A percentile compares a stretch with the other conserved stretches of the same genome.
These are phyloP conservation scores for Scaptomyza tumidula DNA, from an alignment of 2,888 invertebrate species.

Conservation along the genomic window DNA sequence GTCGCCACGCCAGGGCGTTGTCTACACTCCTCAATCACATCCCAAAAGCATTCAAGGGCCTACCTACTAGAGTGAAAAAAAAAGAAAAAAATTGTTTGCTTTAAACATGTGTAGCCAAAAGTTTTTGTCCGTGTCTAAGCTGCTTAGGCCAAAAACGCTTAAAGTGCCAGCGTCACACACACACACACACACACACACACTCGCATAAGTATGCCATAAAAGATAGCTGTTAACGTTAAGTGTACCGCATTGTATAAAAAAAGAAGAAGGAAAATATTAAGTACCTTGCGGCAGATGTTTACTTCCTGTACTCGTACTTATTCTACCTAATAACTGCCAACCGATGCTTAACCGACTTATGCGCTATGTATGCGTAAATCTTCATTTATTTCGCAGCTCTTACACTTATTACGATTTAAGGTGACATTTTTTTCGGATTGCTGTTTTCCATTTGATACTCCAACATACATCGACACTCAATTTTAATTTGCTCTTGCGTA, in stretches of 20 bases:
- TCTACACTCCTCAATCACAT: conserved; percentile 11
- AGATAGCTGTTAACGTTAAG: conserved; percentile 53
- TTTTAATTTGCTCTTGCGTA: conserved; percentile 12
- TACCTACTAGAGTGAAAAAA: neutral
- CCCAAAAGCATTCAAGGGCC: conserved; percentile 3
- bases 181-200: conserved; percentile 14
- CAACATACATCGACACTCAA: neutral
- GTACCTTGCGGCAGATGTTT: conserved; percentile 49
- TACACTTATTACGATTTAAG: conserved; percentile 65
- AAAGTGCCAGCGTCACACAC: conserved; percentile 33
- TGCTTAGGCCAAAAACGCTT: conserved; percentile 61
- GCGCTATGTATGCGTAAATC: conserved; percentile 46
- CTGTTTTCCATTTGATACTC: too few species aligned
- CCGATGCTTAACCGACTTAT: conserved; percentile 50
- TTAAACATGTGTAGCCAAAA: conserved; percentile 32
- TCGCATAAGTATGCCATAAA: conserved; percentile 55
- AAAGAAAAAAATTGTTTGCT: conserved; percentile 22
- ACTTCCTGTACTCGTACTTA: conserved; percentile 5
- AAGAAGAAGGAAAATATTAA: conserved; percentile 43
- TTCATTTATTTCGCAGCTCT: conserved; percentile 29
- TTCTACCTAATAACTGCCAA: conserved; percentile 32
- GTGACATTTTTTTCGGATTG: conserved; percentile 13
- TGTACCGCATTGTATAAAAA: conserved; percentile 49
- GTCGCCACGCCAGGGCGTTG: conserved; percentile 48
- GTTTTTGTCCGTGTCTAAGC: conserved; percentile 54